Percentiles rank a stretch among this genome's conserved stretches.
phyloP scores from a whole-genome alignment of 2,797 vertebrate species.

The Taenioides sp. region DNA sequence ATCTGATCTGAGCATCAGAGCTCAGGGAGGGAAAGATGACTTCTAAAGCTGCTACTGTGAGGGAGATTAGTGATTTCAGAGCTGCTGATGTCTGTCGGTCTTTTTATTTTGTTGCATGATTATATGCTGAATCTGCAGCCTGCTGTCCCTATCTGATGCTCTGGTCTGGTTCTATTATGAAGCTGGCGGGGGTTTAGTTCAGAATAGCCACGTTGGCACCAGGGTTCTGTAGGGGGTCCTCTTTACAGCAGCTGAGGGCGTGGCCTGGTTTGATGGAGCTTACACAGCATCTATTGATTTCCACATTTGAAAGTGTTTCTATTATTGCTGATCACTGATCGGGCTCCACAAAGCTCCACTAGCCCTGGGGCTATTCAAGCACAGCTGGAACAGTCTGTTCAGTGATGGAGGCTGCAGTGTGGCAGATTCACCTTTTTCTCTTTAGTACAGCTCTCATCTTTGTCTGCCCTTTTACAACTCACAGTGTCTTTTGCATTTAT shows the following conservation, averaged over 20 bases:
- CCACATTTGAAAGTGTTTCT: conserved; percentile 63
- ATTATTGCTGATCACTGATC: conserved; percentile 64
- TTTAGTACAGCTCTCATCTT: background rate
- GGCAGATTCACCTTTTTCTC: conserved; percentile 4
- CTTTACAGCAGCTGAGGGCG: conserved; percentile 42
- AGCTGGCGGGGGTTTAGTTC: conserved; percentile 57
- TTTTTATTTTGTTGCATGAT: conserved; percentile 32
- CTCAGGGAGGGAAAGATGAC: conserved; percentile 45
- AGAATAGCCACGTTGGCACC: conserved; percentile 46
- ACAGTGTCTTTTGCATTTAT: background rate
- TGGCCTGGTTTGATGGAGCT: conserved; percentile 40
- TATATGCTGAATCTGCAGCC: conserved; percentile 53
- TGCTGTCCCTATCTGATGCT: conserved; percentile 68
- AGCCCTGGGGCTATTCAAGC: conserved; percentile 39
- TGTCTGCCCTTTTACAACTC: background rate
- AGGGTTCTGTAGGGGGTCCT: conserved; percentile 51
- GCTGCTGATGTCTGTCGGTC: conserved; percentile 57
- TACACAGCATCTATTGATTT: conserved; percentile 62
- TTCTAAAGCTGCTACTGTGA: conserved; percentile 50
- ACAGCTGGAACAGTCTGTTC: conserved; percentile 48
- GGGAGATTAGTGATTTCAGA: conserved; percentile 51
- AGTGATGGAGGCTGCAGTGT: conserved; percentile 31
- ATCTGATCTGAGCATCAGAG: conserved; percentile 39
- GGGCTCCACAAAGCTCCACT: conserved; percentile 33
- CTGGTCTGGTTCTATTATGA: conserved; percentile 70